phyloP scores from a whole-genome alignment of 2,113 vertebrate genomes.

The Australoheros scitulus region DNA sequence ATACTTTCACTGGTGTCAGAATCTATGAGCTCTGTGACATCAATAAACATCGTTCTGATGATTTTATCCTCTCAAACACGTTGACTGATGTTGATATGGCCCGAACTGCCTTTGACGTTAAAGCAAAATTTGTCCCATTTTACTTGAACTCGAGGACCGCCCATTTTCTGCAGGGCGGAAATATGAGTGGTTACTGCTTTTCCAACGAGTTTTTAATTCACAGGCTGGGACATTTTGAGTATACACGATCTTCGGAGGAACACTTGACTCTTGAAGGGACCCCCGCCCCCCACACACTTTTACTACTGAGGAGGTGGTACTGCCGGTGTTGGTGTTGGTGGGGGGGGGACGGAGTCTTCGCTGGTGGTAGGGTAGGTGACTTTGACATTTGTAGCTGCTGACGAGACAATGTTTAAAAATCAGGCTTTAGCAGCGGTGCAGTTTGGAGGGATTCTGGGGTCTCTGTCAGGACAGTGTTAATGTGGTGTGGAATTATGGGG shows the following conservation, averaged over 20 bases:
- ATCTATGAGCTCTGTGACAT: too few relatives aligned
- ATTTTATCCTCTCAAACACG: too few relatives aligned
- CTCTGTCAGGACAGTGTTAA: not conserved
- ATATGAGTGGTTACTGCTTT: not conserved
- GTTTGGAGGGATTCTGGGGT: not conserved
- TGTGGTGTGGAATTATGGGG: not conserved
- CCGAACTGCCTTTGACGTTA: not conserved
- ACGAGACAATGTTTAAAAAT: not conserved
- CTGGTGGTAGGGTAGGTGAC: conserved; percentile 48
- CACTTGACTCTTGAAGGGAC: conserved; percentile 31
- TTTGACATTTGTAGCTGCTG: conserved; percentile 15
- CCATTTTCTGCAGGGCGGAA: not conserved
- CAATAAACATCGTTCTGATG: too few relatives aligned
- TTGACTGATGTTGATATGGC: not conserved
- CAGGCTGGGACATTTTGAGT: rapidly evolving
- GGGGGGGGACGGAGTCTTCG: not conserved
- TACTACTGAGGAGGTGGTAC: conserved; percentile 14
- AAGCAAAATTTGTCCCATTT: not conserved
- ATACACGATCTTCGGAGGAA: conserved; percentile 20
- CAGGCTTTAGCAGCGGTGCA: rapidly evolving
- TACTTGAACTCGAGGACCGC: not conserved
- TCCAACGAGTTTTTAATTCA: not conserved
- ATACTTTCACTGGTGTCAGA: too few relatives aligned
- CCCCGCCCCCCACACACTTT: conserved; percentile 15
- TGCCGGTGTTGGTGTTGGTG: not conserved